Percentiles rank a stretch among this genome's conserved stretches.
phyloP scores from a whole-genome alignment of 2,797 vertebrate genomes.

The Sternarchorhynchus goeldii region DNA sequence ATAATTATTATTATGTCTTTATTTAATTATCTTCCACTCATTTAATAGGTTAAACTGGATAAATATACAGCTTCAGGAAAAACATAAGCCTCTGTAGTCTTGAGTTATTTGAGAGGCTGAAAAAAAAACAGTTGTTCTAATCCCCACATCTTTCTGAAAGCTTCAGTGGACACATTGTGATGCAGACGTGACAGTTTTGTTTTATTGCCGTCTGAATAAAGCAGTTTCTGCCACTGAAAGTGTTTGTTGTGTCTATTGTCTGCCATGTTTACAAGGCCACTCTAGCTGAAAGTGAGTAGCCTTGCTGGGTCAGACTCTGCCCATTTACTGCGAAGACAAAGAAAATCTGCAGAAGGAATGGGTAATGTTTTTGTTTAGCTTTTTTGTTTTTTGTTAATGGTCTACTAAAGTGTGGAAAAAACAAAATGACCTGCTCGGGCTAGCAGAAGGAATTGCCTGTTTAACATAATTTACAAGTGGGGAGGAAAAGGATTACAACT shows the following conservation, averaged over 20 bases:
- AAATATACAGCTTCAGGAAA: neutral
- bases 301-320: slow-evolving; percentile 32
- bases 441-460: slow-evolving; percentile 63
- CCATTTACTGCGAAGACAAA: slow-evolving; percentile 45
- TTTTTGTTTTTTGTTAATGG: slow-evolving; percentile 42
- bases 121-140: neutral
- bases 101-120: neutral
- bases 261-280: slow-evolving; percentile 48
- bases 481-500: slow-evolving; percentile 61
- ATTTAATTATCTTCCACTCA: neutral
- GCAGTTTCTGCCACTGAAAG: slow-evolving; percentile 38
- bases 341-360: slow-evolving; percentile 36
- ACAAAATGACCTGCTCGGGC: slow-evolving; percentile 60
- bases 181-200: slow-evolving; percentile 51
- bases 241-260: slow-evolving; percentile 49
- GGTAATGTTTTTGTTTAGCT: slow-evolving; percentile 30
- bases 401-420: slow-evolving; percentile 26
- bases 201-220: slow-evolving; percentile 57
- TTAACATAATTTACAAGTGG: slow-evolving; percentile 74
- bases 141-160: slow-evolving; percentile 19
- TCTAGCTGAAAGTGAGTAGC: slow-evolving; percentile 40
- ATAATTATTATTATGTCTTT: neutral
- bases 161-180: slow-evolving; percentile 56
- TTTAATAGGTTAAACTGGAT: neutral
- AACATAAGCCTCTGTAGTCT: neutral